A percentile compares a stretch with the other conserved stretches of the same genome.
Evolutionary conservation across 2,113 vertebrate species (phyloP).

Genomic region (Colossoma macropomum): DNA sequence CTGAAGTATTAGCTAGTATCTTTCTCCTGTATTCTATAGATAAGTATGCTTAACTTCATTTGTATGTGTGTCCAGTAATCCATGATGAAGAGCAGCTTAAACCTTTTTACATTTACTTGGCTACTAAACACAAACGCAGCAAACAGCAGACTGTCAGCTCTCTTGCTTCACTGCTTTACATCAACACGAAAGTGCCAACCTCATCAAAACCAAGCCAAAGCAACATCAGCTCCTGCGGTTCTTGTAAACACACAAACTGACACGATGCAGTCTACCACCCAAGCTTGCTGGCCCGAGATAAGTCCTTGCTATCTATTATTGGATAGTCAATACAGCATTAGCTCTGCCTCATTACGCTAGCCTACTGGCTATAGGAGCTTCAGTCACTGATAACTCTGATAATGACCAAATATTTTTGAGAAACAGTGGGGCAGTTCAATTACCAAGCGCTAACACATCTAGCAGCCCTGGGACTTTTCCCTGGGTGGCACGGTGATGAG

Average conservation of each 20-base stretch:
- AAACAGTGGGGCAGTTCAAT: neutral
- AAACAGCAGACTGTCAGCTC: neutral
- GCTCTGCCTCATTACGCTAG: conserved; percentile 20
- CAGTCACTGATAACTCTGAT: conserved; percentile 16
- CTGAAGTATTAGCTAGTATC: too few relatives aligned
- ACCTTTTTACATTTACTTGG: neutral
- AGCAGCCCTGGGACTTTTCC: neutral
- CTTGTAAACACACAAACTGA: neutral
- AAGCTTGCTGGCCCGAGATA: conserved; percentile 24
- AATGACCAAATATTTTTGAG: neutral
- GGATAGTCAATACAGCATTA: conserved; percentile 34
- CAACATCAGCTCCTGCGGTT: neutral
- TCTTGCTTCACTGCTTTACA: neutral
- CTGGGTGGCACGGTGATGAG: too few relatives aligned
- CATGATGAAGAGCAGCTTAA: neutral
- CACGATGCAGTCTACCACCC: neutral
- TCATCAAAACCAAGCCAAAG: neutral
- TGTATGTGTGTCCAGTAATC: too few relatives aligned
- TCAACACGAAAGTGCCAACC: neutral
- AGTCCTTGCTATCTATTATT: conserved; percentile 20
- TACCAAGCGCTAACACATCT: neutral
- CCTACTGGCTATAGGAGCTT: conserved; percentile 12
- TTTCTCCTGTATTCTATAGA: too few relatives aligned
- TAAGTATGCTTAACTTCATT: too few relatives aligned
- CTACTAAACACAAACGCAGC: neutral